Base-by-base conservation (phyloP, 2,797 vertebrate species). In the Eulemur rubriventer region DNA sequence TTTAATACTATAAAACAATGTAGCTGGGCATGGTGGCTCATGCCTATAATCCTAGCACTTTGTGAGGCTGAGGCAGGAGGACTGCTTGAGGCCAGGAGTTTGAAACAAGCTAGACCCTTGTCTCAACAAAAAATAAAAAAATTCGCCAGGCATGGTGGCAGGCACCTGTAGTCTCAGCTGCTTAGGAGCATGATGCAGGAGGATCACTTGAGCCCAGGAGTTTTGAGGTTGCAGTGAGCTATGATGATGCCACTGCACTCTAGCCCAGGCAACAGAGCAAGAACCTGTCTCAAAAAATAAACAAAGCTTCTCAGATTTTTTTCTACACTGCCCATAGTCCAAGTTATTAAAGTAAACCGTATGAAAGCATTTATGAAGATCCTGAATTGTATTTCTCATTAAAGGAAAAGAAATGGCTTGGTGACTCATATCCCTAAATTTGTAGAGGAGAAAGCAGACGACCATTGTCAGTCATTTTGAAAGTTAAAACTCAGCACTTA, bases 361-460 rank as follows among this genome's bases (percentile, higher is more conserved):
- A 87, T 88, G 79, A 97, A 96, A 97, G 87, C 93, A 96, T 96
- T 97, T 93, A 84, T 84, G 72, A 96, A 93, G 91, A 84, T 76
- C 59, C 75, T 94, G 82, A 95, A 97, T 94, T 96, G 93, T 97
- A 96, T 95, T 98, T 97, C 94, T 96, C 93, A 90, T 96, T 95
- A 97, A 96, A 97, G 82, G 52, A 93, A 93, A 94, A 96, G 72
- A 90, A 96, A 95, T 63, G 76, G 57, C 35, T 41, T 79, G 35
- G 82, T 91, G 91, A 96, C 48, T 96, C 91, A 89, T 48, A 38
- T 92, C 81, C 83, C 75, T 41, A 59, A 52, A 50, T 72, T 96
- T 81, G 28, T 7, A 63, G 76, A 82, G 46, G 52, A 55, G 52
- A 83, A 89, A 72, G 86, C 73, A 89, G 61, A 46, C 70, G 38